These are phyloP conservation scores for Scaptomyza hsui DNA, from an alignment of 1,140 invertebrate genomes.

Conservation along the genomic window DNA sequence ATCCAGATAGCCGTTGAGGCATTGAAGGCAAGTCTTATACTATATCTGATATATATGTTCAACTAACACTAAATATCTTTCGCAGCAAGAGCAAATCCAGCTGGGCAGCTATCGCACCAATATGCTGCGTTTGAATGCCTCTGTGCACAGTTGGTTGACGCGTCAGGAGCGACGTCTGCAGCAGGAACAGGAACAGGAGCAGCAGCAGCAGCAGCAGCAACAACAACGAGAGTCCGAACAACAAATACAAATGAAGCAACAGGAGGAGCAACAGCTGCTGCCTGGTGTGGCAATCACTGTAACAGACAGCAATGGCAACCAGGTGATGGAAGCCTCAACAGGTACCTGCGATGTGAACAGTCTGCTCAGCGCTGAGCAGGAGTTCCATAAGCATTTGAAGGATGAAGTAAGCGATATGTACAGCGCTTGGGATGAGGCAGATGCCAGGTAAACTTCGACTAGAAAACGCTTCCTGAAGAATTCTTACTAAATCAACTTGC, in stretches of 20 bases:
- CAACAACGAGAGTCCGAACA: conserved; percentile 67
- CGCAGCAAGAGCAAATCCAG: conserved; percentile 87
- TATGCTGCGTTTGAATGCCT: conserved; percentile 90
- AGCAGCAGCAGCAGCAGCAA: conserved; percentile 23
- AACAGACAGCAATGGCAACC: conserved; percentile 77
- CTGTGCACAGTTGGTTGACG: conserved; percentile 89
- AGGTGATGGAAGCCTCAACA: conserved; percentile 69
- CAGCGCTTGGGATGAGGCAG: conserved; percentile 90
- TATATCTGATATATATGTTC: not conserved
- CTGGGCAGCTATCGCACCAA: conserved; percentile 89
- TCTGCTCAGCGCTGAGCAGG: conserved; percentile 78
- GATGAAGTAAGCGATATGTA: conserved; percentile 90
- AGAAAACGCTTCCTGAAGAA: not conserved
- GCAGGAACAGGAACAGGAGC: conserved; percentile 58
- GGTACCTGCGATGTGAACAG: conserved; percentile 83
- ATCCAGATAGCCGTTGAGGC: conserved; percentile 81
- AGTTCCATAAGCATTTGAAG: conserved; percentile 86
- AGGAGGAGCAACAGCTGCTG: conserved; percentile 8
- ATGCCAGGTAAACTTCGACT: conserved; percentile 87
- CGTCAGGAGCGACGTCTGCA: conserved; percentile 85
- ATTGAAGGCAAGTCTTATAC: conserved; percentile 62
- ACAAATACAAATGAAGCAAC: conserved; percentile 22
- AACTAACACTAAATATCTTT: conserved; percentile 15
- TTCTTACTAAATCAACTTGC: not conserved
- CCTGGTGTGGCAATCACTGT: conserved; percentile 58